A percentile compares a stretch with the other conserved stretches of the same genome.
Evolutionary conservation across 2,797 vertebrate genomes (phyloP).

Genomic region (Stomatorhinus walkeri): DNA sequence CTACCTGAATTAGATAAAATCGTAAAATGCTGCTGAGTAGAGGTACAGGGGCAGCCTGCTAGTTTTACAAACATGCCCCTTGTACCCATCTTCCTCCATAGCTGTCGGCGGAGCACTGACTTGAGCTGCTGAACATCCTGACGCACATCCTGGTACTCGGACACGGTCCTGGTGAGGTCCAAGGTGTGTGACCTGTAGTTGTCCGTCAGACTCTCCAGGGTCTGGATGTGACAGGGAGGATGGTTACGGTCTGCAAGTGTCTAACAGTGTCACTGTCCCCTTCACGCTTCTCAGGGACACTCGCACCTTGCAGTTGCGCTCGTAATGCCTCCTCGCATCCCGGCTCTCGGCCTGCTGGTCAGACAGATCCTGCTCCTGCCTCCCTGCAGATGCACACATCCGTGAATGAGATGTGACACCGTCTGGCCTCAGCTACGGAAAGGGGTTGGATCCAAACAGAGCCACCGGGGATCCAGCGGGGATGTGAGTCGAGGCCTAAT

Average conservation of each 20-base stretch:
- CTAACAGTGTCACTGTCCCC: neutral
- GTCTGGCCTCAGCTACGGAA: neutral
- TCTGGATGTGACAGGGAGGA: slow-evolving; percentile 44
- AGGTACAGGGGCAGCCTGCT: neutral
- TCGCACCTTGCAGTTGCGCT: slow-evolving; percentile 57
- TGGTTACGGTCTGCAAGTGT: neutral
- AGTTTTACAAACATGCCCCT: neutral
- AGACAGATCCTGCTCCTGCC: slow-evolving; percentile 61
- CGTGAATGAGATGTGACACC: neutral
- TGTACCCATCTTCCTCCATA: neutral
- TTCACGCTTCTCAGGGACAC: neutral
- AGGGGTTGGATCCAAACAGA: neutral
- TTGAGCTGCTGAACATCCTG: slow-evolving; percentile 55
- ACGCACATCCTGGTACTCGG: slow-evolving; percentile 49
- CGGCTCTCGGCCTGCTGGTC: slow-evolving; percentile 60
- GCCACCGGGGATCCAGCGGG: neutral
- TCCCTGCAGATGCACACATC: slow-evolving; percentile 45
- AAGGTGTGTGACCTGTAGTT: slow-evolving; percentile 54
- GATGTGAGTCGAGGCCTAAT: neutral
- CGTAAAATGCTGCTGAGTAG: neutral
- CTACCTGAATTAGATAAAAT: neutral
- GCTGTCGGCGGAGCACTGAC: slow-evolving; percentile 29
- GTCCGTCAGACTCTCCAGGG: slow-evolving; percentile 59
- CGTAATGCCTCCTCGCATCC: slow-evolving; percentile 60
- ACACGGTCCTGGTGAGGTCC: slow-evolving; percentile 51